These are phyloP conservation scores for Mythimna lalbum DNA, from an alignment of 2,888 invertebrate species.

Conservation along the genomic window DNA sequence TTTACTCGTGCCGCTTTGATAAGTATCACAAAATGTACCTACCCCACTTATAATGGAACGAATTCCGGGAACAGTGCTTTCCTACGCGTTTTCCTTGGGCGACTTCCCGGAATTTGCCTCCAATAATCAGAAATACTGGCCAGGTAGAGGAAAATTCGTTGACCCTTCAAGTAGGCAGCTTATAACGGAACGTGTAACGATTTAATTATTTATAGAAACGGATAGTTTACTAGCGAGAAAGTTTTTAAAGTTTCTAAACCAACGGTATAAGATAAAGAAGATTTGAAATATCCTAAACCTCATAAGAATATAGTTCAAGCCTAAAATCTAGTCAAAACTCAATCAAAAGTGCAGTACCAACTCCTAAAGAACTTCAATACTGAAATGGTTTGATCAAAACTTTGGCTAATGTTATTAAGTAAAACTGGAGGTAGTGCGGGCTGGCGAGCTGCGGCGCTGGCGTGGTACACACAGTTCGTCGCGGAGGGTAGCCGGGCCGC, in stretches of 20 bases:
- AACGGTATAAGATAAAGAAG: not conserved
- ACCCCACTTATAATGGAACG: constrained; percentile 52
- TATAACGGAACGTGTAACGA: constrained; percentile 36
- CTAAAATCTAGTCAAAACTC: constrained; percentile 5
- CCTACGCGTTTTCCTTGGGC: constrained; percentile 51
- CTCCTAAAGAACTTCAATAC: constrained; percentile 12
- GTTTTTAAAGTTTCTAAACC: not conserved
- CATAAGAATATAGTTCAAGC: not conserved
- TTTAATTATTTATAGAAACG: constrained; percentile 34
- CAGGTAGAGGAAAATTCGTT: constrained; percentile 30
- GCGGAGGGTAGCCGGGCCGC: constrained; percentile 62
- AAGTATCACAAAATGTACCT: constrained; percentile 50
- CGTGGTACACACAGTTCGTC: constrained; percentile 58
- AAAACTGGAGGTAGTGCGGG: constrained; percentile 47
- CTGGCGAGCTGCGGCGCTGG: constrained; percentile 5
- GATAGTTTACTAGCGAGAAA: not conserved
- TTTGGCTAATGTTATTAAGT: constrained; percentile 53
- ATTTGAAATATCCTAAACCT: no score
- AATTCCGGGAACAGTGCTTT: constrained; percentile 51
- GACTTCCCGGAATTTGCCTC: constrained; percentile 38
- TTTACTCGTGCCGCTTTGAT: constrained; percentile 59
- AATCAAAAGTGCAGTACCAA: constrained; percentile 26
- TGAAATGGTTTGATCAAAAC: constrained; percentile 41
- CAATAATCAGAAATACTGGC: constrained; percentile 41
- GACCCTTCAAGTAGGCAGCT: constrained; percentile 27